Evolutionary conservation across 1,140 invertebrate species (phyloP), one percentile per base, ranked within the genome.

Genomic region (Archegozetes longisetosus): DNA sequence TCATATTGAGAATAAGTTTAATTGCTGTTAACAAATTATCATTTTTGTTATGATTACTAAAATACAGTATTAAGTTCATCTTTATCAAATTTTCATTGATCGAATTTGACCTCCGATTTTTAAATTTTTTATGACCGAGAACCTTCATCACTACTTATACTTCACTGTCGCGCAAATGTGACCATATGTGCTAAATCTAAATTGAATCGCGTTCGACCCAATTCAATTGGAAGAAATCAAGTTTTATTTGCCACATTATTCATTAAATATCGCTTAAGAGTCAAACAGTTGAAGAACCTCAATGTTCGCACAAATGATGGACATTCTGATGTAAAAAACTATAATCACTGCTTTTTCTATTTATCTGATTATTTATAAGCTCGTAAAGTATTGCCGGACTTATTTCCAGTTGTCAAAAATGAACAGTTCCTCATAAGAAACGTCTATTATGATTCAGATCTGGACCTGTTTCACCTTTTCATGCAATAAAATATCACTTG

Each of bases 181-280:
- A n/a, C n/a, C n/a, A 79, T 83, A 66, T 74, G 90, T 53, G 79
- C 79, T 58, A 67, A 78, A 46, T 88, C 92, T 68, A 91, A 86
- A 71, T 76, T 92, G 20, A 94, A 90, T 62, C 66, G 73, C 55
- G 81, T 86, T 9, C 76, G 85, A 58, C 88, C 90, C 84, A 88
- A 88, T 70, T 88, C 85, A 2, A 86, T 90, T 57, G 72, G 72
- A 53, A 80, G 81, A 58, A 83, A 80, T 69, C 87, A 90, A 76
- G 78, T 88, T 62, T 91, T 82, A 70, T 81, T 81, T 65, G 82
- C 87, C 24, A 81, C 87, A 46, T 84, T 85, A n/a, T 90, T 88
- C 69, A 76, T 68, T 70, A 48, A 69, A 68, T 61, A 62, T 61
- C 62, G 70, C 73, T 51, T 65, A 75, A 78, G 65, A 68, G 53